phyloP scores from a whole-genome alignment of 2,113 vertebrate genomes.

The Melanostigma gelatinosum region DNA sequence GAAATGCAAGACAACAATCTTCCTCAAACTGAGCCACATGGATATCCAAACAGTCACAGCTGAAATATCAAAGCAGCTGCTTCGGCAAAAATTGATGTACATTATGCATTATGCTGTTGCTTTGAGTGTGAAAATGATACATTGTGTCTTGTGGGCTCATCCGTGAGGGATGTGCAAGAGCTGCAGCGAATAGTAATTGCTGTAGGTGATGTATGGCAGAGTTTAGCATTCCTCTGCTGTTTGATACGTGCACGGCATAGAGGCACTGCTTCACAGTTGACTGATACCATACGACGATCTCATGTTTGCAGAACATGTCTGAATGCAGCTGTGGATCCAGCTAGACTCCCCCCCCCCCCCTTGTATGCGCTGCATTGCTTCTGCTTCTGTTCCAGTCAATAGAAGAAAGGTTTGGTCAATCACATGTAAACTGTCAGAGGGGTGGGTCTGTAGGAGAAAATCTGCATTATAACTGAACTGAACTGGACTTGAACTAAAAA shows the following conservation, averaged over 20 bases:
- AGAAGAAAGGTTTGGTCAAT: conserved; percentile 45
- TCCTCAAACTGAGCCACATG: conserved; percentile 41
- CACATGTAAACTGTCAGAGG: conserved; percentile 32
- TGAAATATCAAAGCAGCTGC: conserved; percentile 48
- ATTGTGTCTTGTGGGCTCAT: conserved; percentile 14
- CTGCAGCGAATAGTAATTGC: conserved; percentile 20
- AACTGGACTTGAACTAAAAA: too few relatives aligned
- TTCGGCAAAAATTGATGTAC: conserved; percentile 22
- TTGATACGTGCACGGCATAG: conserved; percentile 46
- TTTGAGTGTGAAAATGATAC: conserved; percentile 31
- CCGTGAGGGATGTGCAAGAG: conserved; percentile 30
- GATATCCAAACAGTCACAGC: conserved; percentile 40
- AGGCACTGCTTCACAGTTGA: conserved; percentile 28
- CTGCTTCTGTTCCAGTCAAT: not conserved
- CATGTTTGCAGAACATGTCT: conserved; percentile 59
- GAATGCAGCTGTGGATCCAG: conserved; percentile 27
- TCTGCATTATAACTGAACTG: too few relatives aligned
- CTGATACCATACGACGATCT: conserved; percentile 52
- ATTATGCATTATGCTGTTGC: conserved; percentile 29
- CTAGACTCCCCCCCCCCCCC: conserved; percentile 1
- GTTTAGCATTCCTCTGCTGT: conserved; percentile 37
- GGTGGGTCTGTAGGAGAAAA: too few relatives aligned
- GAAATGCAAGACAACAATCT: conserved; percentile 19
- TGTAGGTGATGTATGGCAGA: conserved; percentile 6
- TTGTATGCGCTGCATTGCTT: not conserved